phyloP scores from a whole-genome alignment of 2,888 invertebrate species.

The Amorpha juglandis region DNA sequence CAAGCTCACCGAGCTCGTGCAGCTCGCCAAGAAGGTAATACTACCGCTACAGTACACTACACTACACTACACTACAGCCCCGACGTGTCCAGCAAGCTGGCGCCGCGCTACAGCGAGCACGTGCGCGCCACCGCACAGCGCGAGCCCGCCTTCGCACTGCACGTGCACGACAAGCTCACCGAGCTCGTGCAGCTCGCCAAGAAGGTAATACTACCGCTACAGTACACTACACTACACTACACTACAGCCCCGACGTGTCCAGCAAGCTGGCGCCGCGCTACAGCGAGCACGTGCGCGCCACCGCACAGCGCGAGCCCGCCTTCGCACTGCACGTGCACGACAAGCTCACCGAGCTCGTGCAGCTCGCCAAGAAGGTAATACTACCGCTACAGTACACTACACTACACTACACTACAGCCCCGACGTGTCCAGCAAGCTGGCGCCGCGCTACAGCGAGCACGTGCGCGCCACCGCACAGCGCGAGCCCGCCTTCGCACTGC shows the following conservation, averaged over 20 bases:
- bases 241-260: conserved; percentile 67
- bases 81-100: conserved; percentile 73
- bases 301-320: conserved; percentile 91
- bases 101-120: conserved; percentile 94
- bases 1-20: conserved; percentile 92
- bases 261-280: conserved; percentile 90
- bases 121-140: conserved; percentile 92
- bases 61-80: conserved; percentile 66
- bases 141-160: conserved; percentile 91
- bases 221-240: too few species aligned
- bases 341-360: conserved; percentile 92
- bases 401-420: conserved; percentile 66
- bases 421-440: not conserved
- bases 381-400: too few species aligned
- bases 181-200: conserved; percentile 95
- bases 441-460: too few species aligned
- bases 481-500: too few species aligned
- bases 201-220: conserved; percentile 86
- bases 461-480: too few species aligned
- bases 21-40: conserved; percentile 91
- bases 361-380: conserved; percentile 91
- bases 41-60: too few species aligned
- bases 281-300: conserved; percentile 92
- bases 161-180: conserved; percentile 92
- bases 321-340: conserved; percentile 94